Conservation (phyloP, 2,113 vertebrate species). For the Ciconia boyciana region DNA sequence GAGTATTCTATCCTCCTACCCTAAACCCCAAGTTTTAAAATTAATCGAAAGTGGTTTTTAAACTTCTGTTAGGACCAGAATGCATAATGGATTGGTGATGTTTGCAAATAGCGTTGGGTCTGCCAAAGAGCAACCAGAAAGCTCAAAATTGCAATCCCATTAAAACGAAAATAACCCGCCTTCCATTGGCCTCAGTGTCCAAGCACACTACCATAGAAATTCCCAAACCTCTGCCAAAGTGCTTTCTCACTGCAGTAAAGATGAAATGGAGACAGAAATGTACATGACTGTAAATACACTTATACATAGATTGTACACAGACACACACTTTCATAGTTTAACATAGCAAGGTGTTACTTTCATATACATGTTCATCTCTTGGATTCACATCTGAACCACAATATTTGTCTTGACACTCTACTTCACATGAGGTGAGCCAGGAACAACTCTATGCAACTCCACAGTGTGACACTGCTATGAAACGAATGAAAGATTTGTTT, state of each 20-base stretch:
- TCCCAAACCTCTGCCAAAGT: not conserved
- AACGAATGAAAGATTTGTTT: not conserved
- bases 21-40: not conserved
- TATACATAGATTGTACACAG: not conserved
- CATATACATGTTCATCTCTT: not conserved
- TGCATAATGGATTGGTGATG: fast-evolving
- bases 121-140: not conserved
- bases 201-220: not conserved
- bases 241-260: not conserved
- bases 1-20: not conserved
- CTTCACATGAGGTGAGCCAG: not conserved
- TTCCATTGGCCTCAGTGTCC: not conserved
- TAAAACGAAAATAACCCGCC: not conserved
- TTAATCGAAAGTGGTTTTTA: not conserved
- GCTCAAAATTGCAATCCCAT: not conserved
- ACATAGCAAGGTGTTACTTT: not conserved
- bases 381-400: not conserved
- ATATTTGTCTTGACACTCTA: not conserved
- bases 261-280: not conserved
- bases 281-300: not conserved
- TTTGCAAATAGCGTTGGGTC: not conserved
- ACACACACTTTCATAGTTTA: not conserved
- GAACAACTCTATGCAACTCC: not conserved
- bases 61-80: not conserved
- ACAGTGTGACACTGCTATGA: not conserved